A percentile compares a stretch with the other conserved stretches of the same genome.
phyloP scores from a whole-genome alignment of 2,888 invertebrate genomes.

The Emesis furor region DNA sequence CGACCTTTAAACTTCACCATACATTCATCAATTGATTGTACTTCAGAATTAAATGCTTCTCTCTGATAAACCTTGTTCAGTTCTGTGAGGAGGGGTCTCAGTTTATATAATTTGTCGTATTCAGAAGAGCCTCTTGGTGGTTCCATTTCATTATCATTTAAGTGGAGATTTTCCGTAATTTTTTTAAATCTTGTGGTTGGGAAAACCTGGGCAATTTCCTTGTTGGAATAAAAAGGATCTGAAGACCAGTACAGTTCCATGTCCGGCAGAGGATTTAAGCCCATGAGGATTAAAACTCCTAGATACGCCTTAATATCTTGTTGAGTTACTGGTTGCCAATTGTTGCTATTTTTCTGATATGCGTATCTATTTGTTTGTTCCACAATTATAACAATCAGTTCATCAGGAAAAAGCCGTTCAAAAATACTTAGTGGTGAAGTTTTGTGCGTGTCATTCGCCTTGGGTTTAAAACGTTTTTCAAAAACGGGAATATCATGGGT shows the following conservation, averaged over 20 bases:
- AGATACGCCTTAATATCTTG: slow-evolving; percentile 75
- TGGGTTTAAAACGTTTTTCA: slow-evolving; percentile 61
- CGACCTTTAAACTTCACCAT: too few relatives aligned
- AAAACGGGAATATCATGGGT: slow-evolving; percentile 62
- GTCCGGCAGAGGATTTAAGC: slow-evolving; percentile 76
- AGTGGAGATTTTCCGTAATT: too few relatives aligned
- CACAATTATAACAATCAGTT: slow-evolving; percentile 67
- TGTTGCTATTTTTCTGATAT: slow-evolving; percentile 69
- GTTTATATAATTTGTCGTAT: too few relatives aligned
- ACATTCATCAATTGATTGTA: too few relatives aligned
- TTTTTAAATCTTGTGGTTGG: too few relatives aligned
- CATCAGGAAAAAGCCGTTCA: slow-evolving; percentile 72
- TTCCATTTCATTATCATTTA: too few relatives aligned
- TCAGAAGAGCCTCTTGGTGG: too few relatives aligned
- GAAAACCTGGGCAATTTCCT: too few relatives aligned
- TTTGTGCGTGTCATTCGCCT: slow-evolving; percentile 57
- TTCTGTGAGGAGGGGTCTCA: too few relatives aligned
- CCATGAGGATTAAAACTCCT: slow-evolving; percentile 78
- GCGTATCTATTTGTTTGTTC: slow-evolving; percentile 76
- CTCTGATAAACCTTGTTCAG: too few relatives aligned
- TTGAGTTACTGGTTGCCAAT: slow-evolving; percentile 72
- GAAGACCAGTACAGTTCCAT: slow-evolving; percentile 76
- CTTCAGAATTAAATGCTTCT: too few relatives aligned
- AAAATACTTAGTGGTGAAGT: slow-evolving; percentile 60
- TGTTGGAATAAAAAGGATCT: slow-evolving; percentile 25